phyloP scores from a whole-genome alignment of 2,888 invertebrate species.

The Thereva unica region DNA sequence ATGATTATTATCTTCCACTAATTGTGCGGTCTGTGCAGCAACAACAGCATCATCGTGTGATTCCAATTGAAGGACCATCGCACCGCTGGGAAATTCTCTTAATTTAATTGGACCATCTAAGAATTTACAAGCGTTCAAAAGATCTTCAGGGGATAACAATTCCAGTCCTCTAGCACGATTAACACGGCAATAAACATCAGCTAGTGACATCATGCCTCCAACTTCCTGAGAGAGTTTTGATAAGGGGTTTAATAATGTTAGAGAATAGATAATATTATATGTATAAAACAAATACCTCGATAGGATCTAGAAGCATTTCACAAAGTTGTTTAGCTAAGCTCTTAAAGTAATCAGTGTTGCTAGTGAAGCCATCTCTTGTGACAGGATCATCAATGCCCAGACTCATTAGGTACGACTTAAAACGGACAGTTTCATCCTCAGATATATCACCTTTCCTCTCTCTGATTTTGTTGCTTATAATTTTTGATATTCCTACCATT shows the following conservation, averaged over 20 bases:
- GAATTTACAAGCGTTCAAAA: constrained; percentile 85
- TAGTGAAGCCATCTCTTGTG: constrained; percentile 86
- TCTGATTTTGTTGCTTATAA: constrained; percentile 88
- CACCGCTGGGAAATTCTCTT: constrained; percentile 90
- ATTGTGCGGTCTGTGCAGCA: constrained; percentile 67
- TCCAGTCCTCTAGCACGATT: constrained; percentile 96
- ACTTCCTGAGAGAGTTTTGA: constrained; percentile 65
- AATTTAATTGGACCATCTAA: constrained; percentile 72
- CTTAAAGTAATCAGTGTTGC: constrained; percentile 81
- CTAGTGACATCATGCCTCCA: constrained; percentile 95
- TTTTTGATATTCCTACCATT: constrained; percentile 92
- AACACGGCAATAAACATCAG: constrained; percentile 95
- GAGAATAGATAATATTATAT: background rate
- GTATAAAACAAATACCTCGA: constrained; percentile 65
- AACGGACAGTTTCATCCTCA: constrained; percentile 95
- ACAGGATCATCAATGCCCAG: constrained; percentile 98
- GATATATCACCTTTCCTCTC: constrained; percentile 94
- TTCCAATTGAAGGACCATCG: constrained; percentile 86
- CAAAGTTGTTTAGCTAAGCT: constrained; percentile 86
- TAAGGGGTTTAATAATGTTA: background rate
- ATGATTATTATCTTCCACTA: constrained; percentile 69
- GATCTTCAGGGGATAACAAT: constrained; percentile 94
- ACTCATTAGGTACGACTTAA: constrained; percentile 94
- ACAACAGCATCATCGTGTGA: constrained; percentile 74
- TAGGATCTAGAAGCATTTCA: constrained; percentile 76